Evolutionary conservation across 2,113 vertebrate species (phyloP), one percentile per base, ranked within the genome.

Genomic region (Siniperca knerii): DNA sequence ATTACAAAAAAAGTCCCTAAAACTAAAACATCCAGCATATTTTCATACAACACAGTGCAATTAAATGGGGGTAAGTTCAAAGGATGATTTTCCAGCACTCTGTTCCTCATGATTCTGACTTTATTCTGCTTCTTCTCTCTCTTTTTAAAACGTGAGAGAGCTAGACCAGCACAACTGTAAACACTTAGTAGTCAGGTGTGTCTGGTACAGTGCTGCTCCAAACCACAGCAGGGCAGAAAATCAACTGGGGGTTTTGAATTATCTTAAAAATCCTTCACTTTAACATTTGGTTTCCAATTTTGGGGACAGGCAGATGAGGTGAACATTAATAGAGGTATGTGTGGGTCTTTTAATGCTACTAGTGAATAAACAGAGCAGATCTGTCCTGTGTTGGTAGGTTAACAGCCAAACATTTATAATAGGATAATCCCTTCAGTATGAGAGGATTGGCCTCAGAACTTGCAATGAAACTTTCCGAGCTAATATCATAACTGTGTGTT

Each of bases 1-100:
- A 73, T 86, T 89, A 95, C 84, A 93, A 95, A 93, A 89, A 86
- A 89, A 93, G 81, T 80, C 79, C 89, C 88, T 92, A 93, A 86
- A 94, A 93, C 88, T 84, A 92, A 94, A 95, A 96, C 92, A 94
- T 95, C 95, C 93, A 94, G 94, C 92, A 94, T 85, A 91, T 94
- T 90, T 92, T 92, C 88, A 84, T 93, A 96, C 91, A 95, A 94
- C 93, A 95, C 94, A 95, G 94, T 95, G 95, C 94, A 96, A 95
- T 89, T 76, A 89, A 88, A 91, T 83, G 67, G 81, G 78, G 77
- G 33, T 64, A 86, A 46, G 81, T 82, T 89, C 81, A 70, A 84
- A 82, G 57, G 85, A 77, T 71, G 58, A 65, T 79, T 86, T 90
- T 86, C 67, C 84, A 93, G 90, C 89, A 89, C 82, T 50, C 79